Evolutionary conservation across 2,797 vertebrate species (phyloP).

Genomic region (Peromyscus eremicus): DNA sequence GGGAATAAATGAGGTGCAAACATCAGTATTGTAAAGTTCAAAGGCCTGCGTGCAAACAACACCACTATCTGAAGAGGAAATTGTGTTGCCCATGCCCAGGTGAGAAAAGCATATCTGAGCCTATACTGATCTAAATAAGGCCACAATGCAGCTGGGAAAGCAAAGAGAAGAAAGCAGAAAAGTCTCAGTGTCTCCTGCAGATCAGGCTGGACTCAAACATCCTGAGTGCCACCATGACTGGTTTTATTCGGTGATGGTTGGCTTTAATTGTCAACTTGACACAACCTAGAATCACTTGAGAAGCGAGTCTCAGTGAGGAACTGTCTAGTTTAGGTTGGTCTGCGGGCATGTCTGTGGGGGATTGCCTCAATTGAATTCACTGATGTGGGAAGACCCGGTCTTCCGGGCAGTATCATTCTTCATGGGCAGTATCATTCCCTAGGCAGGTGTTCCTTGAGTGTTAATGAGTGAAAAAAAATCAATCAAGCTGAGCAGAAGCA

Average conservation of each 20-base stretch:
- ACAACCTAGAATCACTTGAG: not conserved
- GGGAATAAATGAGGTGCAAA: not conserved
- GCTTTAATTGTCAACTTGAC: not conserved
- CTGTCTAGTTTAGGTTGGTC: not conserved
- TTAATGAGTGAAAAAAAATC: not conserved
- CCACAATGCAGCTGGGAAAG: not conserved
- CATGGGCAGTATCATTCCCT: not conserved
- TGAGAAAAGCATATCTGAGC: not conserved
- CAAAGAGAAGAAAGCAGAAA: not conserved
- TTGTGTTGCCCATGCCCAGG: not conserved
- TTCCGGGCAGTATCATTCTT: not conserved
- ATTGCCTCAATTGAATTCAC: not conserved
- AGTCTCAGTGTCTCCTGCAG: not conserved
- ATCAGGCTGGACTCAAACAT: not conserved
- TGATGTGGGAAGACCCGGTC: not conserved
- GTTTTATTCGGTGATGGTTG: not conserved
- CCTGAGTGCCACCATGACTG: too few species aligned
- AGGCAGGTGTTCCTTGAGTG: not conserved
- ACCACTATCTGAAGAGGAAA: not conserved
- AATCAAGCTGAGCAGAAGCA: not conserved
- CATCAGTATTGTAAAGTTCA: not conserved
- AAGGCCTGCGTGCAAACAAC: not conserved
- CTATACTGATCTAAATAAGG: not conserved
- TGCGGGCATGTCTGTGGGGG: not conserved
- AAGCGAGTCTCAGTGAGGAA: not conserved